Conservation (phyloP, 1,140 invertebrate genomes). For the Tribolium castaneum region DNA sequence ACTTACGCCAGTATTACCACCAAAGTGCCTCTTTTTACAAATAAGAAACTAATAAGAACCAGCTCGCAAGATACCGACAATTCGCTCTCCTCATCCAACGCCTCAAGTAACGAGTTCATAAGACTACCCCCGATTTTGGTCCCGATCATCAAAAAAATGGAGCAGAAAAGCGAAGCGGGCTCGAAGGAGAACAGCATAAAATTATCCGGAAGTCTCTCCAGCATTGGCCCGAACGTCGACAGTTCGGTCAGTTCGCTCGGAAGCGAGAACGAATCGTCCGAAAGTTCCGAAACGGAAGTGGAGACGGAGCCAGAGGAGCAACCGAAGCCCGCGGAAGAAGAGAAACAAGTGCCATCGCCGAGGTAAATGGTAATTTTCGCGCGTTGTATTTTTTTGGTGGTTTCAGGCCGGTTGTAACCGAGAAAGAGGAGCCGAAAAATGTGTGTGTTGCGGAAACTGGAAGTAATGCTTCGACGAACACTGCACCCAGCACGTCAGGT, state of each 20-base stretch:
- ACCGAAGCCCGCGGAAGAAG: neutral
- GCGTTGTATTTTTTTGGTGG: neutral
- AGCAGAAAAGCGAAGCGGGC: constrained; percentile 49
- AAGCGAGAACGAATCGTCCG: constrained; percentile 51
- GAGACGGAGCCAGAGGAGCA: constrained; percentile 27
- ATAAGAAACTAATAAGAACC: constrained; percentile 54
- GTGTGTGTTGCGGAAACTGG: neutral
- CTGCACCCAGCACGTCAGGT: constrained; percentile 18
- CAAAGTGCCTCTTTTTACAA: constrained; percentile 55
- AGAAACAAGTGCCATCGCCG: neutral
- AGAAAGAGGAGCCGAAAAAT: constrained; percentile 8
- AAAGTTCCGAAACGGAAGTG: constrained; percentile 43
- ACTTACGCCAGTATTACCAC: constrained; percentile 28
- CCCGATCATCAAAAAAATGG: constrained; percentile 66
- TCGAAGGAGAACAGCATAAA: constrained; percentile 42
- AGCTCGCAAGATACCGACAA: constrained; percentile 37
- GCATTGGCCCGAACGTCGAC: constrained; percentile 74
- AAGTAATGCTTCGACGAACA: constrained; percentile 34
- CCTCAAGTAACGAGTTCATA: constrained; percentile 67
- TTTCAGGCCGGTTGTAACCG: neutral
- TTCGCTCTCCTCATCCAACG: constrained; percentile 66
- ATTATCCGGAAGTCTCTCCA: constrained; percentile 68
- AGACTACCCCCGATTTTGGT: constrained; percentile 77
- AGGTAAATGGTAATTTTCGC: constrained; percentile 25
- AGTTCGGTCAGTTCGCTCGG: constrained; percentile 72